Evolutionary conservation across 2,888 invertebrate genomes (phyloP), one percentile per base, ranked within the genome.

Genomic region (Trisateles emortualis): DNA sequence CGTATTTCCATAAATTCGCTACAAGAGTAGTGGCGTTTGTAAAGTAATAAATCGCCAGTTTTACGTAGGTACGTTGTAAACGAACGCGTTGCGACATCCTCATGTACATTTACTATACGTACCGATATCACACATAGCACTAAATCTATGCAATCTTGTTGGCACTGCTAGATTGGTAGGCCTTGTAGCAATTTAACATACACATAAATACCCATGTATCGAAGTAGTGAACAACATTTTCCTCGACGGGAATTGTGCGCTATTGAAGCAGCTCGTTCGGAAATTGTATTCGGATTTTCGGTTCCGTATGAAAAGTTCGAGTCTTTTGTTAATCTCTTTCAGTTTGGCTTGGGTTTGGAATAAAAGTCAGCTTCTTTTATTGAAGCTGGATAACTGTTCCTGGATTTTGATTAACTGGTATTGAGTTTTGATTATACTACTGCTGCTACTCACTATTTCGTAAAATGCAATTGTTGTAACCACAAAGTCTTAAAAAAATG

Each of bases 71-170:
- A 41, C 40, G 64, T 45, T 9, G 70, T 72, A 66, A 70, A 68
- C 63, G 60, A 72, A 68, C 61, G 60, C 61, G 60, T 70, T 72
- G 68, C 72, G 68, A 65, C 70, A 70, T 8, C 8, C 52, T 11
- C 24, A 51, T 54, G 50, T 41, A 49, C 64, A 63, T 67, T 57
- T 63, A 54, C 64, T 24, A 41, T 44, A 48, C 44, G 22, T 24
- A 5, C 24, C 49, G 35, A 44, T 63, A 58, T 61, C 55, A 41
- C 33, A 41, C 33, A 52, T 33, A 42, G 39, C 49, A 47, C 56
- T 59, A 46, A 53, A 55, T 49, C 58, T 48, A 29, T 62, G 51
- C 56, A 57, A 66, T 68, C 56, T 52, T 54, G 50, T 45, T 30
- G 32, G 24, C 17, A 33, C 19, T 8, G 1, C 42, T 50, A 42